phyloP scores from a whole-genome alignment of 2,797 vertebrate genomes.

The Amniataba percoides region DNA sequence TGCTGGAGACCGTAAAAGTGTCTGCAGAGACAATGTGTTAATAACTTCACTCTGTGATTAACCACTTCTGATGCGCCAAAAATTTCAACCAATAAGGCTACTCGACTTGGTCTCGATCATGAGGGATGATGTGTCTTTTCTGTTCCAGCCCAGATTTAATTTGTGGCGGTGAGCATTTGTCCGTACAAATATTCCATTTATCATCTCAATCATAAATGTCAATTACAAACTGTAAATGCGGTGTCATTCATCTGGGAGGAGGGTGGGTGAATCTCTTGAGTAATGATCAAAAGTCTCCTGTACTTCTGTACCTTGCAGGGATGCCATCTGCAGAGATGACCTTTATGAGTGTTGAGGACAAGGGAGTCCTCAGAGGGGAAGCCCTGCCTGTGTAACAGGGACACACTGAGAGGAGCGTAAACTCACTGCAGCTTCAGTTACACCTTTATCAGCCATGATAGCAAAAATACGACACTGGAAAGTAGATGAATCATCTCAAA shows the following conservation, averaged over 20 bases:
- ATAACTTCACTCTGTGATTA: neutral
- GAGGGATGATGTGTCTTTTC: neutral
- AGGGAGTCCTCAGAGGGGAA: slow-evolving; percentile 67
- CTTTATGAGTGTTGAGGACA: slow-evolving; percentile 62
- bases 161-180: neutral
- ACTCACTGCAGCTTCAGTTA: slow-evolving; percentile 31
- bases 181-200: neutral
- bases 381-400: slow-evolving; percentile 52
- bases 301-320: slow-evolving; percentile 52
- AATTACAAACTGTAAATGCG: slow-evolving; percentile 9
- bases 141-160: neutral
- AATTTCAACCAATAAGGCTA: neutral
- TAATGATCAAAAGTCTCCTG: slow-evolving; percentile 54
- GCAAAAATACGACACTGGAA: neutral
- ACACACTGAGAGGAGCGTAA: slow-evolving; percentile 29
- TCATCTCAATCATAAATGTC: slow-evolving; percentile 8
- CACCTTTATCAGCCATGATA: slow-evolving; percentile 7
- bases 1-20: slow-evolving; percentile 14
- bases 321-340: slow-evolving; percentile 73
- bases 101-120: accelerated
- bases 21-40: slow-evolving; percentile 18
- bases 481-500: slow-evolving; percentile 6
- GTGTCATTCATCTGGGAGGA: slow-evolving; percentile 9
- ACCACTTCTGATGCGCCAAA: neutral
- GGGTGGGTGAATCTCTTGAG: slow-evolving; percentile 10